Base-by-base conservation (phyloP, 92 coral and sea anemone species). In the Blastomussa wellsi region DNA sequence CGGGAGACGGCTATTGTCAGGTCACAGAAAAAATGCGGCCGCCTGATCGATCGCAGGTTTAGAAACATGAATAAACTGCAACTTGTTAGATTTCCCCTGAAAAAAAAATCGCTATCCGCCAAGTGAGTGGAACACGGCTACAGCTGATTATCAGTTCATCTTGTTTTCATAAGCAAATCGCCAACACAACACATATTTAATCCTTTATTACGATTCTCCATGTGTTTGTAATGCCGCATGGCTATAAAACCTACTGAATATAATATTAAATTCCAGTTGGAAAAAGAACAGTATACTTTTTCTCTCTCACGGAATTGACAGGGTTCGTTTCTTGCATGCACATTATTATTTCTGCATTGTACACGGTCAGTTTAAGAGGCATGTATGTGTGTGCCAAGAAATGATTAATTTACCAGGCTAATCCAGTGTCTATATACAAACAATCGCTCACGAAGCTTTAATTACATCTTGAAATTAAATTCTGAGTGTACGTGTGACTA, bases 391-490 rank as follows among this genome's bases (percentile, higher is more conserved):
- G 73, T 42, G 73, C 17, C 62, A 81, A 69, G 22, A 69, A 39
- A 47, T 70, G 66, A 81, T 81, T 35, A 20, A 68, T 68, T 81
- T 74, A 29, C 44, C 55, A 22, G 38, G 71, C 68, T 39, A 59
- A 83, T 19, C 19, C 41, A 11, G 11, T 39, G 64, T 82, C 57
- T 60, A 4, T 60, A 4, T 36, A 52, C 38, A 73, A 39, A 72
- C 60, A 59, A 15, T 83, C 41, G 22, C 22, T 57, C 74, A 55
- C 60, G 22, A 41, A 83, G 87, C 62, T 73, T 83, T 83, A 42
- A 60, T 83, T 74, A 60, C 74, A 75, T 4, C 24, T 83, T 62
- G 64, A 35, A 55, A 74, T 20, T 59, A 60, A 26, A 24, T 74
- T 74, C 39, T 71, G 16, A 28, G 28, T 53, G 78, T 47, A 29